phyloP scores from a whole-genome alignment of 2,113 vertebrate genomes.

The Pterocles gutturalis region DNA sequence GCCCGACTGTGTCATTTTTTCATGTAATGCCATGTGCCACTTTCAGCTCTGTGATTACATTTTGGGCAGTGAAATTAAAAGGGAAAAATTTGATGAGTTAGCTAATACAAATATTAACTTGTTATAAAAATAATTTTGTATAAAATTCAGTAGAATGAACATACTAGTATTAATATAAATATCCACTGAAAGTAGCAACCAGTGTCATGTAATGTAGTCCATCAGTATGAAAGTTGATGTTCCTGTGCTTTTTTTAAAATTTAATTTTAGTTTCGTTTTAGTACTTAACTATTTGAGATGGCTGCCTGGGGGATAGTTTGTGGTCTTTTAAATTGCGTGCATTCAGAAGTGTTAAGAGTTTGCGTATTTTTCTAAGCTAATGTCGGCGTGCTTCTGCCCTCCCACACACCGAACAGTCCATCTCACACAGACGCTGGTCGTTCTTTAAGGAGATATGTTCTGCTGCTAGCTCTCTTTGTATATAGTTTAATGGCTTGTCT shows the following conservation, averaged over 20 bases:
- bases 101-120: not conserved
- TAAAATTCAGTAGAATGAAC: not conserved
- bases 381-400: slow-evolving; percentile 20
- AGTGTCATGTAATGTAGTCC: not conserved
- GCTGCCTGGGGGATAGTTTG: slow-evolving; percentile 29
- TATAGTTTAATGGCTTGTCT: not conserved
- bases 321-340: slow-evolving; percentile 13
- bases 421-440: not conserved
- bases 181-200: not conserved
- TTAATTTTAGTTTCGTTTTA: not conserved
- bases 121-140: not conserved
- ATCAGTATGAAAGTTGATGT: not conserved
- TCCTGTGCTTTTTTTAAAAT: not conserved
- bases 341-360: slow-evolving; percentile 39
- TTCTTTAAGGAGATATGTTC: not conserved
- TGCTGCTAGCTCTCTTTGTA: not conserved
- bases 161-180: not conserved
- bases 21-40: not conserved
- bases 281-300: not conserved
- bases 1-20: not conserved
- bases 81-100: not conserved
- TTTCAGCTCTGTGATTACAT: not conserved
- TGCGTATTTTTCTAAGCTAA: slow-evolving; percentile 50
- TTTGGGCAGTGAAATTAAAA: not conserved
- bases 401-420: not conserved